These are phyloP conservation scores for Melipona quadrifasciata DNA, from an alignment of 1,140 invertebrate genomes.

Conservation along the genomic window DNA sequence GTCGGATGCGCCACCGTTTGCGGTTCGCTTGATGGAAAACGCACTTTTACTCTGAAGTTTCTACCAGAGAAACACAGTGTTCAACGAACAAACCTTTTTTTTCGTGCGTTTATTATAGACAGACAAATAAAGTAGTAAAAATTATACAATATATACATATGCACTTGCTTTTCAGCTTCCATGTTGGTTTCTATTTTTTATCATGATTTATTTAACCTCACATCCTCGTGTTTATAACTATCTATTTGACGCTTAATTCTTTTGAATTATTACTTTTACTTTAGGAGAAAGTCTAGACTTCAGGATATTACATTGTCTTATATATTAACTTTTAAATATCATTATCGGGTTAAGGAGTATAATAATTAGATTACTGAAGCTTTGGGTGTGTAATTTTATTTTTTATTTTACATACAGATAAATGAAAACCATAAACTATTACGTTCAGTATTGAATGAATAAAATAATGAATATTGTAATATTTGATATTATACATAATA, in stretches of 20 bases:
- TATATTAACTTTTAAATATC: background rate
- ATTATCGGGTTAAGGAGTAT: too few relatives aligned
- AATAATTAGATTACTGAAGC: too few relatives aligned
- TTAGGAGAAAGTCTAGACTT: background rate
- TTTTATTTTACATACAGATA: too few relatives aligned
- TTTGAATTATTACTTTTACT: background rate
- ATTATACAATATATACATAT: background rate
- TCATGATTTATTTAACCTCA: background rate
- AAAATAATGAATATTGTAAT: too few relatives aligned
- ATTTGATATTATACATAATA: background rate
- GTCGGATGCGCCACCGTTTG: slow-evolving; percentile 56
- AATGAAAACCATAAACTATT: too few relatives aligned
- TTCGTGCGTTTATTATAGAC: background rate
- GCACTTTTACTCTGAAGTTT: slow-evolving; percentile 64
- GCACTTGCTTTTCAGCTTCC: background rate
- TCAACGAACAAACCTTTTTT: background rate
- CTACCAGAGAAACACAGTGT: background rate
- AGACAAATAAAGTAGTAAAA: background rate
- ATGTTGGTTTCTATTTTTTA: background rate
- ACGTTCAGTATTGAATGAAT: too few relatives aligned
- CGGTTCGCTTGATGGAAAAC: slow-evolving; percentile 73
- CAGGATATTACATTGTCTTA: background rate
- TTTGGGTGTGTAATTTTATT: too few relatives aligned
- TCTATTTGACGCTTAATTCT: background rate
- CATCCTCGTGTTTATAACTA: background rate